phyloP scores from a whole-genome alignment of 2,888 invertebrate species.

The Ellobium chinense region DNA sequence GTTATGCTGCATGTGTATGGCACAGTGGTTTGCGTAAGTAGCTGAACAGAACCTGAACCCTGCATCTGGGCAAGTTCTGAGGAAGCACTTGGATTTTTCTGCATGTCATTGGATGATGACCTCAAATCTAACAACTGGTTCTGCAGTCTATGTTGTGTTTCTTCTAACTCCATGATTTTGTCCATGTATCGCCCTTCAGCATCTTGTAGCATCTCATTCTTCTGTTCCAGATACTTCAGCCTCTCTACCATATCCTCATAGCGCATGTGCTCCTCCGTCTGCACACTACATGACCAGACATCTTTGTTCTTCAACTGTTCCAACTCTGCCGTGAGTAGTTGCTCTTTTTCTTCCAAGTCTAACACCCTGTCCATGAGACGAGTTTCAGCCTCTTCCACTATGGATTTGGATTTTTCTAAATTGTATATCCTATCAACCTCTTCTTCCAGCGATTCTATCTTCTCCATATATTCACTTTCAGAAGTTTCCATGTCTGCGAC shows the following conservation, averaged over 20 bases:
- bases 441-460: conserved; percentile 51
- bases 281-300: neutral
- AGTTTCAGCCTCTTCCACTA: conserved; percentile 59
- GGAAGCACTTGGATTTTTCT: neutral
- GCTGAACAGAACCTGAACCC: neutral
- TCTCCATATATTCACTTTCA: conserved; percentile 58
- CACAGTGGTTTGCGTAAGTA: neutral
- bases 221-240: conserved; percentile 49
- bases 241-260: conserved; percentile 46
- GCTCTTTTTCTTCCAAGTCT: conserved; percentile 60
- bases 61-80: neutral
- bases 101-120: neutral
- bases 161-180: conserved; percentile 61
- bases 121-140: conserved; percentile 41
- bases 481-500: conserved; percentile 60
- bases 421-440: conserved; percentile 50
- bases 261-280: neutral
- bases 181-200: conserved; percentile 63
- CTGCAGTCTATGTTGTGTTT: conserved; percentile 51
- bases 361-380: conserved; percentile 60
- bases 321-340: conserved; percentile 50
- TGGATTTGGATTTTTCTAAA: conserved; percentile 20
- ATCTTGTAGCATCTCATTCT: conserved; percentile 56
- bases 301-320: conserved; percentile 15
- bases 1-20: neutral